A percentile compares a stretch with the other conserved stretches of the same genome.
Evolutionary conservation across 2,113 vertebrate species (phyloP).

Genomic region (Callorhinus ursinus): DNA sequence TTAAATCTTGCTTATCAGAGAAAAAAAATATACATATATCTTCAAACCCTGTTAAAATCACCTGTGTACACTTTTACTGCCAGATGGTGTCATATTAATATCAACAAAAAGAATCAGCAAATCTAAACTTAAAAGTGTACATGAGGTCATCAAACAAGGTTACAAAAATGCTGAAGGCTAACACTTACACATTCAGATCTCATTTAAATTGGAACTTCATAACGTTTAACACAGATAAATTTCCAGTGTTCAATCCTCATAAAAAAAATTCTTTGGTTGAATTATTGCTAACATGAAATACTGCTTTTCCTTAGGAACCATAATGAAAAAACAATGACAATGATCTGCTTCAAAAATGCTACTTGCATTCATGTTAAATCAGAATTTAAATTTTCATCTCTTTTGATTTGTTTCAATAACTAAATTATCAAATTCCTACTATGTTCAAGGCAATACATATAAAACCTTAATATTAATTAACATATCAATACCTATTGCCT

Average conservation of each 20-base stretch:
- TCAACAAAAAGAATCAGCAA: background rate
- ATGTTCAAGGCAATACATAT: background rate
- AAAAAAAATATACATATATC: background rate
- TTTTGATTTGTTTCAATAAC: conserved; percentile 30
- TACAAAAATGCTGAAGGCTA: background rate
- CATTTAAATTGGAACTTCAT: background rate
- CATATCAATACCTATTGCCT: background rate
- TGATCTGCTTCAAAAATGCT: background rate
- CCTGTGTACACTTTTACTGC: background rate
- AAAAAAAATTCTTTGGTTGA: conserved; percentile 8
- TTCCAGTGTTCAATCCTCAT: background rate
- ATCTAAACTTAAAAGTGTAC: background rate
- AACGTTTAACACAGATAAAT: background rate
- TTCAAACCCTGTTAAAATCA: conserved; percentile 18
- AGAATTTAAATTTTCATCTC: background rate
- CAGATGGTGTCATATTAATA: background rate
- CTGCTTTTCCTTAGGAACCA: background rate
- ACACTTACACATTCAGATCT: background rate
- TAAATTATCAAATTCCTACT: background rate
- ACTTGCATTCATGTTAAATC: background rate
- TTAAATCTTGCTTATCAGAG: conserved; percentile 8
- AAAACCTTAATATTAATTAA: background rate
- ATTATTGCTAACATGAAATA: background rate
- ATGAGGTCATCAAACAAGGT: background rate
- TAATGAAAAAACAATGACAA: background rate